These are phyloP conservation scores for Reinhardtius hippoglossoides DNA, from an alignment of 2,113 vertebrate genomes.

Conservation along the genomic window DNA sequence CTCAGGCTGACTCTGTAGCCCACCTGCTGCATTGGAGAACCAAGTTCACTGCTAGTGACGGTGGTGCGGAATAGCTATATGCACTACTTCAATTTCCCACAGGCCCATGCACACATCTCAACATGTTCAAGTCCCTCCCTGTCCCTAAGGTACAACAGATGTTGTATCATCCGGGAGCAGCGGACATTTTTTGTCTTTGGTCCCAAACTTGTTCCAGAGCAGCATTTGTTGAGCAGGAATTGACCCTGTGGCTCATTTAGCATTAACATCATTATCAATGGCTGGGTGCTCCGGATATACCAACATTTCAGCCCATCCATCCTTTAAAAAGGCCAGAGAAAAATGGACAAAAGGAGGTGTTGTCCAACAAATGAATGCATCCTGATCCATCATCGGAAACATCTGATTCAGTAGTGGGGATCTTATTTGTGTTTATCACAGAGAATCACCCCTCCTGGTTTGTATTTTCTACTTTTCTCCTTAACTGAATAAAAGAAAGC, in stretches of 20 bases:
- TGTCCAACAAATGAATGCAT: background rate
- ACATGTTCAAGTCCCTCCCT: background rate
- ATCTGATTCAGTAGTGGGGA: too few species aligned
- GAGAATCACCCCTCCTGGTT: background rate
- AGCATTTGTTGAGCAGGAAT: background rate
- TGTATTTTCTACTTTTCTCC: background rate
- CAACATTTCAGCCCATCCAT: background rate
- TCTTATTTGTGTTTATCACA: background rate
- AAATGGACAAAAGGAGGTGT: background rate
- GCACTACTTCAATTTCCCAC: background rate
- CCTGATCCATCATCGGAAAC: background rate
- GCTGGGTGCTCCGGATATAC: background rate
- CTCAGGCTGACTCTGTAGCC: conserved; percentile 3
- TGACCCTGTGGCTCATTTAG: background rate
- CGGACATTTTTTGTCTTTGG: conserved; percentile 2
- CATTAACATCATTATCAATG: background rate
- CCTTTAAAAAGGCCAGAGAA: too few species aligned
- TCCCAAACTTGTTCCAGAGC: background rate
- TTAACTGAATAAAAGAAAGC: conserved; percentile 1
- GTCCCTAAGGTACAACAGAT: conserved; percentile 11
- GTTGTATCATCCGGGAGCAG: conserved; percentile 24
- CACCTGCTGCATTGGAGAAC: background rate
- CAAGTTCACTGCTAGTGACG: background rate
- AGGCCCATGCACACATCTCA: background rate
- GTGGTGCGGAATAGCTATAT: background rate